Percentiles rank a stretch among this genome's conserved stretches.
Evolutionary conservation across 2,888 invertebrate species (phyloP).

Genomic region (Apodemia duryi): DNA sequence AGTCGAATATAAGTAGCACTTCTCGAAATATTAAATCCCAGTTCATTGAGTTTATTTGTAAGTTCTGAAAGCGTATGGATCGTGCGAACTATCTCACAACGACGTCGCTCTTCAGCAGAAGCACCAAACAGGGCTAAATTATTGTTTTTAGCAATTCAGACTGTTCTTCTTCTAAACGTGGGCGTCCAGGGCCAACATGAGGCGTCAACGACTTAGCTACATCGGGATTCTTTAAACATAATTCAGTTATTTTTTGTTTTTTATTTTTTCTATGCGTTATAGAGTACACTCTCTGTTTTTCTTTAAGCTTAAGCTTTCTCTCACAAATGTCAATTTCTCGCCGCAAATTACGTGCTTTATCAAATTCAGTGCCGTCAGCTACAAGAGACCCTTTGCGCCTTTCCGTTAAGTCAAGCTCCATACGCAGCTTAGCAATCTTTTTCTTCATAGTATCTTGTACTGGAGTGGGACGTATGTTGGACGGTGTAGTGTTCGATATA

Average conservation of each 20-base stretch:
- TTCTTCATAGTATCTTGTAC: slow-evolving; percentile 29
- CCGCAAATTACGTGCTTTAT: slow-evolving; percentile 20
- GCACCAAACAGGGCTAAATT: slow-evolving; percentile 28
- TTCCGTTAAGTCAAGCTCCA: slow-evolving; percentile 30
- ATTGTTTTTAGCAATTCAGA: slow-evolving; percentile 29
- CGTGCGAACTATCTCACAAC: slow-evolving; percentile 17
- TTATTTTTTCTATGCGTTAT: slow-evolving; percentile 20
- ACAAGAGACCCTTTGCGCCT: slow-evolving; percentile 20
- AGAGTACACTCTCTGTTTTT: slow-evolving; percentile 26
- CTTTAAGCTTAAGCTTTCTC: slow-evolving; percentile 30
- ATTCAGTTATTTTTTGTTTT: slow-evolving; percentile 21
- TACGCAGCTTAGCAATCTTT: slow-evolving; percentile 29
- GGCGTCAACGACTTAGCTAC: slow-evolving; percentile 19
- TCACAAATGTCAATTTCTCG: slow-evolving; percentile 31
- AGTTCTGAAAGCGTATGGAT: slow-evolving; percentile 24
- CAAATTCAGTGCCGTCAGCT: slow-evolving; percentile 20
- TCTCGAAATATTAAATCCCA: slow-evolving; percentile 21
- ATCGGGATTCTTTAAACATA: slow-evolving; percentile 20
- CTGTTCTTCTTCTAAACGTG: slow-evolving; percentile 29
- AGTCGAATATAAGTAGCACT: slow-evolving; percentile 27
- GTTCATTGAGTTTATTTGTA: slow-evolving; percentile 24
- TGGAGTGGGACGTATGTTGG: slow-evolving; percentile 28
- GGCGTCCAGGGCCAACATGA: slow-evolving; percentile 27
- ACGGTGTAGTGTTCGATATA: slow-evolving; percentile 23
- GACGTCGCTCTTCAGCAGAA: slow-evolving; percentile 16